phyloP scores from a whole-genome alignment of 2,888 invertebrate genomes.

The Philaethria dido region DNA sequence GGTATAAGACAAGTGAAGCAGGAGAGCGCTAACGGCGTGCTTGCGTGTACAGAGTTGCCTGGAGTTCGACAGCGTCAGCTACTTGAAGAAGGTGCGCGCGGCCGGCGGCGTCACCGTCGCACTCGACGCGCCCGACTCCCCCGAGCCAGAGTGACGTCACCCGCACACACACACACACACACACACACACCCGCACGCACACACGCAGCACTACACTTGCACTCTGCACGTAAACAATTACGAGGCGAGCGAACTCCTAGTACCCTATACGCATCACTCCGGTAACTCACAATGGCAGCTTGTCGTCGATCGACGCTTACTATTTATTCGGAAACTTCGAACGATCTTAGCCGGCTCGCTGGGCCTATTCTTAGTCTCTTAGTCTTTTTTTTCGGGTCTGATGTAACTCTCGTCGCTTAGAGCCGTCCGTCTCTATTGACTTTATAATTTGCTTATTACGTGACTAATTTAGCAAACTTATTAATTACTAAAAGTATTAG shows the following conservation, averaged over 20 bases:
- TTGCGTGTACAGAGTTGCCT: constrained; percentile 72
- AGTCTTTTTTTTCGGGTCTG: constrained; percentile 23
- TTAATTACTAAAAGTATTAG: constrained; percentile 73
- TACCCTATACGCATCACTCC: constrained; percentile 19
- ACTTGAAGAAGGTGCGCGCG: constrained; percentile 75
- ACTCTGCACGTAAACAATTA: constrained; percentile 28
- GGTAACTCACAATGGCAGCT: constrained; percentile 28
- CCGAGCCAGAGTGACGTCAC: constrained; percentile 73
- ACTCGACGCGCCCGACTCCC: constrained; percentile 77
- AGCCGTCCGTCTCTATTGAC: constrained; percentile 44
- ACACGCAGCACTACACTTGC: constrained; percentile 44
- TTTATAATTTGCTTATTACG: constrained; percentile 40
- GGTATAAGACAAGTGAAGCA: not conserved
- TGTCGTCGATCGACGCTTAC: constrained; percentile 4
- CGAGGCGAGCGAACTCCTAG: not conserved
- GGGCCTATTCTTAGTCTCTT: not conserved
- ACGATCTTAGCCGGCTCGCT: not conserved
- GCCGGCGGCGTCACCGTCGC: constrained; percentile 70
- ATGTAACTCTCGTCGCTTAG: constrained; percentile 33
- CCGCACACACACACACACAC: constrained; percentile 31
- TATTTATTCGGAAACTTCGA: not conserved
- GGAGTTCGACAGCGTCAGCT: constrained; percentile 81
- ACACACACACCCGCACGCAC: constrained; percentile 31
- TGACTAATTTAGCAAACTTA: constrained; percentile 62
- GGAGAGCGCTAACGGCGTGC: constrained; percentile 50